phyloP scores from a whole-genome alignment of 1,140 invertebrate genomes.

The Euwallacea similis region DNA sequence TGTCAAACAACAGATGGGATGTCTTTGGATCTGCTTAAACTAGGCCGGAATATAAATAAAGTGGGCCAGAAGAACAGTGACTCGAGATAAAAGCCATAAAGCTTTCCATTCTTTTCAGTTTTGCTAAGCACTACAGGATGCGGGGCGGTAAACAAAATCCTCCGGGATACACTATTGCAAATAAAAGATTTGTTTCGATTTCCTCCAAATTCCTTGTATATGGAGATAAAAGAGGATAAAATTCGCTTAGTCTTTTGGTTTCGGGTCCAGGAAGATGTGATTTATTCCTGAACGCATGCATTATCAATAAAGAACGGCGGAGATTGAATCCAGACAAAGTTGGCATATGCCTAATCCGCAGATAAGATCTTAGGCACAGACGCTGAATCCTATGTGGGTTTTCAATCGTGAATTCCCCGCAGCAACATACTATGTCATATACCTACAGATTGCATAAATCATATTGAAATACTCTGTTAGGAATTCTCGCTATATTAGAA shows the following conservation, averaged over 20 bases:
- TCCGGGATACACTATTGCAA: not conserved
- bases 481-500: too few relatives aligned
- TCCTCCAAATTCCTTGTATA: not conserved
- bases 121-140: not conserved
- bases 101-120: constrained; percentile 2
- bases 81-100: constrained; percentile 2
- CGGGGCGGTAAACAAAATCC: constrained; percentile 1
- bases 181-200: constrained; percentile 4
- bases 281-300: not conserved
- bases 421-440: too few relatives aligned
- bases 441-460: too few relatives aligned
- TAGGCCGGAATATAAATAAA: not conserved
- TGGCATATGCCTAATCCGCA: too few relatives aligned
- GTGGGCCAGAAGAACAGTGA: not conserved
- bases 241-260: not conserved
- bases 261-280: not conserved
- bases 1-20: too few relatives aligned
- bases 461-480: too few relatives aligned
- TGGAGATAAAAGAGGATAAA: not conserved
- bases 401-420: too few relatives aligned
- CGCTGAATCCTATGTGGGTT: too few relatives aligned
- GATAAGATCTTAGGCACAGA: too few relatives aligned
- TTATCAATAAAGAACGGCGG: too few relatives aligned
- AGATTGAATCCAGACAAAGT: too few relatives aligned
- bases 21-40: too few relatives aligned